Base-by-base conservation (phyloP, 2,797 vertebrate genomes). In the Dendrocincla tyrannina region DNA sequence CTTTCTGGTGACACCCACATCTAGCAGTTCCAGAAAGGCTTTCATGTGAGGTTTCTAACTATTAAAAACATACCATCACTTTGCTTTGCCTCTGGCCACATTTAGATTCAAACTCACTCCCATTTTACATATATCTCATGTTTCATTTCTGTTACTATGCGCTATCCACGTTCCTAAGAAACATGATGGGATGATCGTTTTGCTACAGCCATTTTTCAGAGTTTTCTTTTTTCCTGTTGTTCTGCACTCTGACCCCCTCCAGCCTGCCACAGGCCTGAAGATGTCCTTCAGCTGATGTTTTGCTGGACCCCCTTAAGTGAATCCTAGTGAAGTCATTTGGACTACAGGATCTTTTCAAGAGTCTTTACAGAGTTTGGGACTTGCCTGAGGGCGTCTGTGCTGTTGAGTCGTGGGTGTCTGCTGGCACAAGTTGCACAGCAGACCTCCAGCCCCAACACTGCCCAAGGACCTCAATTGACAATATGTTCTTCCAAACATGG, bases 341-440 rank as follows among this genome's bases (percentile, higher is more conserved):
- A 35, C 42, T 18, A 20, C 2, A 5, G 66, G 47, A 76, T 24
- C 44, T 78, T 76, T 73, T 27, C 53, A 44, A n/a, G 55, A 56
- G 66, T 53, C 58, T 58, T n/a, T 53, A 46, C 4, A 7, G 62
- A 58, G 49, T 17, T 39, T 2, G 11, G 64, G 68, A 58, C 22
- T 7, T 4, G 27, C 50, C 59, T 30, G 55, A 78, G 59, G 59
- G 66, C 53, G n/a, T 17, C 44, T 0, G 0, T 30, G 85, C 73
- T 25, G 12, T 9, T 64, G 39, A 80, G 46, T 11, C 0, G 0
- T 3, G 5, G 0, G 1, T 0, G 1, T 60, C 23, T 58, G 12
- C 53, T 49, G 82, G 58, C 74, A 77, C 14, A 59, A 50, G 23
- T 17, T 49, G 10, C 50, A 1, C 22, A 24, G 28, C 0, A 0